Evolutionary conservation across 2,797 vertebrate genomes (phyloP).

Genomic region (Danio jaintianensis): DNA sequence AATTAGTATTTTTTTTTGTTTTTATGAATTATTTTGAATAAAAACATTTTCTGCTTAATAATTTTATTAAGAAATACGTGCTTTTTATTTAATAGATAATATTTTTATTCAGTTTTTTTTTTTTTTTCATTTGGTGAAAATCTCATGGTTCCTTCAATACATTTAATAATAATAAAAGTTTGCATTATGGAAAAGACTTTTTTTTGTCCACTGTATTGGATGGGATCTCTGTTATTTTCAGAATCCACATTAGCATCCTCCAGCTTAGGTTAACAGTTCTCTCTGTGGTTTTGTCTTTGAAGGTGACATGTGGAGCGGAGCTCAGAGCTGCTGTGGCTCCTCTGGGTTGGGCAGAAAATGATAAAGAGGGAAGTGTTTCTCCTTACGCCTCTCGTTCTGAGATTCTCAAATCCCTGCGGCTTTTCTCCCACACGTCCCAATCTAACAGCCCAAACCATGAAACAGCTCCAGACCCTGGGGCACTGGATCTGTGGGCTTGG

Average conservation of each 20-base stretch:
- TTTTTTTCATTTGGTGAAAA: too few species aligned
- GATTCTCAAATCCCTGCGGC: conserved; percentile 54
- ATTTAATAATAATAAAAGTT: too few species aligned
- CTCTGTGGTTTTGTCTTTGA: conserved; percentile 49
- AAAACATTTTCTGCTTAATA: too few species aligned
- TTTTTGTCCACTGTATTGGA: neutral
- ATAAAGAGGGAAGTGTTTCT: conserved; percentile 48
- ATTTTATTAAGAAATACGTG: too few species aligned
- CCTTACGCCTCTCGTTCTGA: conserved; percentile 27
- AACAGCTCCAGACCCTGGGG: conserved; percentile 16
- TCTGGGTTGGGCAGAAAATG: conserved; percentile 46
- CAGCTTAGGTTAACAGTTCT: conserved; percentile 5
- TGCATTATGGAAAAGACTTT: neutral
- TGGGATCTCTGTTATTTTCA: neutral
- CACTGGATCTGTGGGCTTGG: conserved; percentile 58
- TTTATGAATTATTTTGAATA: too few species aligned
- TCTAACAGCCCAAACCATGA: conserved; percentile 18
- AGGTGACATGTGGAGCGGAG: conserved; percentile 55
- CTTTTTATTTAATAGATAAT: too few species aligned
- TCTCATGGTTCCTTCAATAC: too few species aligned
- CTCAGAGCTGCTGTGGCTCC: conserved; percentile 25
- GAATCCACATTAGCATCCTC: neutral
- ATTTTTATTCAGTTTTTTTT: too few species aligned
- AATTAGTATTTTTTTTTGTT: too few species aligned
- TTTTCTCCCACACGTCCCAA: conserved; percentile 53